Conservation (phyloP, 2,888 invertebrate genomes). For the Phyto melanocephala region DNA sequence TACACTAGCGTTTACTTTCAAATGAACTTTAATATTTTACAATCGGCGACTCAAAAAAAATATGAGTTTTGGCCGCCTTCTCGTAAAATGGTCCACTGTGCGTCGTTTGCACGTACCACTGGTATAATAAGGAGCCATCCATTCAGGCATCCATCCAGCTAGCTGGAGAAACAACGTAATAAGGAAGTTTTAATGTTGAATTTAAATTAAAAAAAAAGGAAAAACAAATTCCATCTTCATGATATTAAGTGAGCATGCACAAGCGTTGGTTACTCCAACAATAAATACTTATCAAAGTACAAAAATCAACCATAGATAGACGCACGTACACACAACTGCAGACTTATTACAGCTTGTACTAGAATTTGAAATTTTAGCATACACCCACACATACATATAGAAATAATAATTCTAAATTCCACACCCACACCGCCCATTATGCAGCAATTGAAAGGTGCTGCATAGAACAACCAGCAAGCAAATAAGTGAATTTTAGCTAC, state of each 20-base stretch:
- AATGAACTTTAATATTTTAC: too few relatives aligned
- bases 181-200: conserved; percentile 45
- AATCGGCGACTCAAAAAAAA: too few relatives aligned
- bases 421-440: too few relatives aligned
- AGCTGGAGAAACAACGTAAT: conserved; percentile 15
- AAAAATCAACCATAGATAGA: conserved; percentile 31
- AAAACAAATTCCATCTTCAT: conserved; percentile 33
- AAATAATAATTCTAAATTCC: too few relatives aligned
- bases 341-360: too few relatives aligned
- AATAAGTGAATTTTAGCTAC: conserved; percentile 48
- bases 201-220: too few relatives aligned
- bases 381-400: background rate
- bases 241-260: conserved; percentile 67
- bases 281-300: conserved; percentile 39
- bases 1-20: too few relatives aligned
- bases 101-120: conserved; percentile 42
- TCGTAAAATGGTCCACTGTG: too few relatives aligned
- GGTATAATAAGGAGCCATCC: background rate
- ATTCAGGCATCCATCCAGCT: background rate
- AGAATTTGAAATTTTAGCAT: conserved; percentile 51
- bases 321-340: too few relatives aligned
- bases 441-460: conserved; percentile 35
- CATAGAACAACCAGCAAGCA: conserved; percentile 12
- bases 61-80: too few relatives aligned
- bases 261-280: conserved; percentile 57